Evolutionary conservation across 2,797 vertebrate species (phyloP), one percentile per base, ranked within the genome.

Genomic region (Amphiprion clarkii): DNA sequence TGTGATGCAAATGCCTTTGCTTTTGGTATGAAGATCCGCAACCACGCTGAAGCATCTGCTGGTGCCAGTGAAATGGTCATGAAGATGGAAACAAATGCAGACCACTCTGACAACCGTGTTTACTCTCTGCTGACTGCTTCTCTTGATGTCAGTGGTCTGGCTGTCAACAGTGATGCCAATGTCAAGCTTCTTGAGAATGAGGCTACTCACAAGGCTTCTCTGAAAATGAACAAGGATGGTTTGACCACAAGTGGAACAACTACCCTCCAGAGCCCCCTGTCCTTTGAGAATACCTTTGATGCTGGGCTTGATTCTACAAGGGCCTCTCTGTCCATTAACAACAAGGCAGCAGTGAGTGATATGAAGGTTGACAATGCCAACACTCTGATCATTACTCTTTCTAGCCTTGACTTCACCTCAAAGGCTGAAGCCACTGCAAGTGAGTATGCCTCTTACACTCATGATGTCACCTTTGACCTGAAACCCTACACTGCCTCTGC

Each of bases 221-320:
- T 99, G 39, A 96, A 53, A 69, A 76, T 99, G 78, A 94, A 93
- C 79, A 94, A 77, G 25, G 90, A 96, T 0, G 96, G 97, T 58
- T 27, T 99, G 66, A 89, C 85, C 46, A 96, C 94, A 87, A 97
- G 92, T 6, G 94, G 96, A 73, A 95, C 88, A 16, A 98, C 94
- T 67, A 96, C 83, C 6, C 60, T 99, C 53, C 95, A 96, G 59
- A 94, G 93, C 76, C 95, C 94, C 2, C 40, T 99, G 61, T 84
- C 89, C 33, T 57, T 99, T 48, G 95, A 97, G 83, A 97, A 96
- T 71, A 94, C 94, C 75, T 94, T 99, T 69, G 95, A 82, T 33
- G 93, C 92, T 16, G 94, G 57, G 4, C 77, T 99, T 6, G 95
- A 96, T 77, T 79, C 88, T 48, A 93, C 96, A 19, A 95, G 93